Evolutionary conservation across 1,140 invertebrate species (phyloP), one percentile per base, ranked within the genome.

Genomic region (Neoseiulus cucumeris): DNA sequence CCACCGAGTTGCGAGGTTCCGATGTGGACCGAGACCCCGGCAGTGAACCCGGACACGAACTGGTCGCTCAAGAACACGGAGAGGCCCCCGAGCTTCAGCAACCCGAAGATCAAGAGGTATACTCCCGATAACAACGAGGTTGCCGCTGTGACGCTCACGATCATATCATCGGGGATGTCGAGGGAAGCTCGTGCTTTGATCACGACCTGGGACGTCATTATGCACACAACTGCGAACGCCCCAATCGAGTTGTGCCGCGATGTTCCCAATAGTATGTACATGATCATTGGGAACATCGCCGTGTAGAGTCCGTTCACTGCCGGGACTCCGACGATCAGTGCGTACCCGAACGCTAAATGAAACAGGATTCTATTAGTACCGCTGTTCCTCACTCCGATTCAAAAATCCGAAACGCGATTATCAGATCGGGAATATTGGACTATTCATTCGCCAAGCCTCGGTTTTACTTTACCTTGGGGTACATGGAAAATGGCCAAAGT

Each of bases 401-500:
- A 2, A 14, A 7, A 39, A 6, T 9, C 9, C 33, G 9, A 39
- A 39, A 39, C 33, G 33, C 33, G 4, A 39, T n/a, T n/a, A n/a
- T n/a, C n/a, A n/a, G n/a, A n/a, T n/a, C n/a, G n/a, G n/a, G n/a
- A n/a, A n/a, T n/a, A n/a, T n/a, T n/a, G n/a, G n/a, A 39, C 9
- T 9, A 39, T 6, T 39, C 33, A 39, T 39, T 39, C 9, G n/a
- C 33, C 6, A 1, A 39, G 14, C 22, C 12, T 42, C 29, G 2
- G 17, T 20, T 14, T 1, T 9, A 12, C 28, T 67, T 75, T 76
- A 82, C 86, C 88, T 80, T 93, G 91, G 0, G 90, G 89, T 74
- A 94, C 90, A 72, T 93, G 89, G 84, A 94, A 87, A 67, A 93
- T 84, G n/a, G 87, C 87, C 6, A 91, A 85, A 1, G 90, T 93